Base-by-base conservation (phyloP, 1,140 invertebrate genomes). In the Diploscapter pachys region DNA sequence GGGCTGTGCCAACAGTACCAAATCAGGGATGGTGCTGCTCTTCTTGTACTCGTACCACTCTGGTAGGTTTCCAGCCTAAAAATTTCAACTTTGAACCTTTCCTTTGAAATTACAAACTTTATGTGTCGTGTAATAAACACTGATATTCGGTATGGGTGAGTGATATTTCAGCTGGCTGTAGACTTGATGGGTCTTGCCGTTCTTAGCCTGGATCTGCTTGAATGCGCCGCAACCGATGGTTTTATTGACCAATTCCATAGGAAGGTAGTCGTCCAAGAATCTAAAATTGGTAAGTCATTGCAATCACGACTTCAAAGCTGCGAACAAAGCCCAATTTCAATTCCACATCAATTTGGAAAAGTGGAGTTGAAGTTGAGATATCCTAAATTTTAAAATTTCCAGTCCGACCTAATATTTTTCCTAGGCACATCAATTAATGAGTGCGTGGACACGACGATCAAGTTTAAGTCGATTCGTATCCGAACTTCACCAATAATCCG, bases 131-230 rank as follows among this genome's bases (percentile, higher is more conserved):
- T 71, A 76, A 63, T 76, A 71, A 11, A 76, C 59, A 54, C 59
- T 76, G n/a, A 76, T 64, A 76, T 76, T 76, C 5, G 74, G 74
- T 71, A 76, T 76, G 3, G 74, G 74, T 61, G 63, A n/a, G 54
- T 76, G 68, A 62, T 76, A n/a, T 51, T 63, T 61, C 3, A 76
- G 57, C 56, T 76, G 74, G 62, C 74, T 76, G 68, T 76, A 76
- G 3, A 76, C 63, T 64, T 72, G 74, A 66, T 76, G 74, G 55
- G 74, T 76, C 54, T 76, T 71, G 11, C 74, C 74, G 49, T 70
- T 76, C 61, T 65, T 72, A 31, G 68, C 68, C 53, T 64, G 56
- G 13, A 76, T 52, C 31, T 76, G 74, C 61, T 71, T 76, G 2
- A 71, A 59, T 31, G 74, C 67, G 13, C 74, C 74, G 11, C 69